Percentiles rank a stretch among this genome's conserved stretches.
phyloP scores from a whole-genome alignment of 1,140 invertebrate species.

The Aethina tumida region DNA sequence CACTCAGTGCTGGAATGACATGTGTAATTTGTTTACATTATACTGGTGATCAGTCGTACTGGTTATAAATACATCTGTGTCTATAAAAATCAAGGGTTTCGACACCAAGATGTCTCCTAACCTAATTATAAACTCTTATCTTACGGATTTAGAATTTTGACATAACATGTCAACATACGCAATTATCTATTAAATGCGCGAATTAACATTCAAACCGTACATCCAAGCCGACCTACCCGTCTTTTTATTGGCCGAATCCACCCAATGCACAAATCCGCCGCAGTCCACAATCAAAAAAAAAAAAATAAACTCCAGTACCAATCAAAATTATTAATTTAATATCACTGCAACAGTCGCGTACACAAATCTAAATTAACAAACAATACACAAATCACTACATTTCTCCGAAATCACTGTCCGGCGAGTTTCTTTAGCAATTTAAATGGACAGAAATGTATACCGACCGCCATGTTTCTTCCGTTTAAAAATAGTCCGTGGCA shows the following conservation, averaged over 20 bases:
- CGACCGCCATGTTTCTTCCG: conserved; percentile 26
- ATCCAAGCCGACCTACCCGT: conserved; percentile 5
- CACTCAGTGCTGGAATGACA: neutral
- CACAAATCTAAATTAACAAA: too few relatives aligned
- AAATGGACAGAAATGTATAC: conserved; percentile 14
- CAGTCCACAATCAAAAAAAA: too few relatives aligned
- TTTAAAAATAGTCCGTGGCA: conserved; percentile 28
- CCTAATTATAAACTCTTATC: conserved; percentile 21
- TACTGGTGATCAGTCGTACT: neutral
- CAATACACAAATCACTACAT: too few relatives aligned
- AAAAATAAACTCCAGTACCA: too few relatives aligned
- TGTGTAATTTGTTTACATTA: neutral
- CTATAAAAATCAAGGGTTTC: conserved; percentile 7
- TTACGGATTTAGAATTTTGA: conserved; percentile 18
- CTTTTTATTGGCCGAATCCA: conserved; percentile 9
- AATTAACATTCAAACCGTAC: conserved; percentile 2
- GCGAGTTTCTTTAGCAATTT: conserved; percentile 15
- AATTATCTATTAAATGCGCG: conserved; percentile 8
- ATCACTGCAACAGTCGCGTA: too few relatives aligned
- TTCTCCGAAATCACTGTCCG: conserved; percentile 13
- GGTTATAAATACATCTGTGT: too few relatives aligned
- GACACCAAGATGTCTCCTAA: conserved; percentile 19
- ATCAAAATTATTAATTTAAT: too few relatives aligned
- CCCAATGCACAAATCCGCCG: too few relatives aligned
- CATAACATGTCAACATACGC: conserved; percentile 13